A percentile compares a stretch with the other conserved stretches of the same genome.
Conservation (phyloP, 2,113 vertebrate genomes). For the Ivindomyrus marchei region DNA sequence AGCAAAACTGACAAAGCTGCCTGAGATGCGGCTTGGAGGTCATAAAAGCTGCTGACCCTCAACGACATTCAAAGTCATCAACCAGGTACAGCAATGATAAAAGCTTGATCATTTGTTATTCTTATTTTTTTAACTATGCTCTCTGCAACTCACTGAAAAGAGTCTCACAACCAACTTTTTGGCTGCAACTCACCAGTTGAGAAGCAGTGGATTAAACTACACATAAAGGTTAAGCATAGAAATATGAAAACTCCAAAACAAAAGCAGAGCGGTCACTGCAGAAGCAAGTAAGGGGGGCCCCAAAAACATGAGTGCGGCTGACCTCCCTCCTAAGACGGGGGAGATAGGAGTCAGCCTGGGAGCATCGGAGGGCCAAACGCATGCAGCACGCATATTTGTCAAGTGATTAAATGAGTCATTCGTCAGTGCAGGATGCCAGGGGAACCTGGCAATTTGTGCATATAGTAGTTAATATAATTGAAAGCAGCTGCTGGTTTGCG, state of each 20-base stretch:
- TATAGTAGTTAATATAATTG: slow-evolving; percentile 55
- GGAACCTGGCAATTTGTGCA: slow-evolving; percentile 46
- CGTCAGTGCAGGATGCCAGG: slow-evolving; percentile 45
- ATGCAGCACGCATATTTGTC: slow-evolving; percentile 22
- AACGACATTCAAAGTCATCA: background rate
- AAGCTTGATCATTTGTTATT: background rate
- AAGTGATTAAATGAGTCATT: slow-evolving; percentile 50
- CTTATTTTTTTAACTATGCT: background rate
- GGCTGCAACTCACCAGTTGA: background rate
- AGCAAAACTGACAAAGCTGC: background rate
- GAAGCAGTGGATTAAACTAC: background rate
- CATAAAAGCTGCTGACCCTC: background rate
- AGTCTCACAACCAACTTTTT: background rate
- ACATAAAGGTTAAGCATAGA: background rate
- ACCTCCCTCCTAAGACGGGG: background rate
- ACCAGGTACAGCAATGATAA: background rate
- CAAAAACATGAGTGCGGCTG: background rate
- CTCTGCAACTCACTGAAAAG: background rate
- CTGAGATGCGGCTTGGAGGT: background rate
- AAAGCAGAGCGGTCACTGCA: background rate
- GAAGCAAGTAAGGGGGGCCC: background rate
- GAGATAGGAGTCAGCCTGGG: slow-evolving; percentile 26
- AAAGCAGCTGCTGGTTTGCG: slow-evolving; percentile 52
- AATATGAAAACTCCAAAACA: background rate
- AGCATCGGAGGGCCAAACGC: slow-evolving; percentile 39